Conservation (phyloP, 2,113 vertebrate species). For the Willisornis vidua region DNA sequence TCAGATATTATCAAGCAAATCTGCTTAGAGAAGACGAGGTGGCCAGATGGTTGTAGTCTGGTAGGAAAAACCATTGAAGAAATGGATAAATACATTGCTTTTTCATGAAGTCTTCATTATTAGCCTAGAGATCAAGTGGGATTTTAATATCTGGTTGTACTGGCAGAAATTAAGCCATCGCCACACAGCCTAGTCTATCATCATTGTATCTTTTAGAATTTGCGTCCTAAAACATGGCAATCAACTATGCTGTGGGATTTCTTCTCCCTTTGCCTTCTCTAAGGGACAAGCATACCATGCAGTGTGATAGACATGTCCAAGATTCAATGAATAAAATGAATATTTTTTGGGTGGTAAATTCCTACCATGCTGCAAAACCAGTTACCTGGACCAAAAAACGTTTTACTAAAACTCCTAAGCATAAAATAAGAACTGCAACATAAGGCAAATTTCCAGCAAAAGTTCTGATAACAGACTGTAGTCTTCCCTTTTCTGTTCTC, state of each 20-base stretch:
- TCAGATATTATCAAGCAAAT: not conserved
- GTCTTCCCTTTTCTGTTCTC: not conserved
- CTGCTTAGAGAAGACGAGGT: not conserved
- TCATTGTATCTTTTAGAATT: not conserved
- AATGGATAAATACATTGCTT: not conserved
- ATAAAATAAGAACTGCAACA: not conserved
- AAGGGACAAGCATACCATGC: not conserved
- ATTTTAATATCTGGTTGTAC: not conserved
- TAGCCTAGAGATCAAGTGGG: not conserved
- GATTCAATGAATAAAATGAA: not conserved
- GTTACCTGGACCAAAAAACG: not conserved
- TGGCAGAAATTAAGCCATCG: not conserved
- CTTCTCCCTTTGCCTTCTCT: not conserved
- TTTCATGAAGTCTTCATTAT: not conserved
- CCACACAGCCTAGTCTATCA: not conserved
- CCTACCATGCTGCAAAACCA: not conserved
- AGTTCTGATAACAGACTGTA: not conserved
- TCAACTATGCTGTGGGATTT: not conserved
- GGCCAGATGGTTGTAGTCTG: not conserved
- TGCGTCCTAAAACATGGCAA: not conserved
- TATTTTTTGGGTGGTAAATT: not conserved
- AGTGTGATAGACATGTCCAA: not conserved
- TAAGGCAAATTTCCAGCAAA: not conserved
- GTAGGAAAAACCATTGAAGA: not conserved
- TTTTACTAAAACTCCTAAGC: not conserved